Conservation (phyloP, 2,113 vertebrate species). For the Callipepla californica region DNA sequence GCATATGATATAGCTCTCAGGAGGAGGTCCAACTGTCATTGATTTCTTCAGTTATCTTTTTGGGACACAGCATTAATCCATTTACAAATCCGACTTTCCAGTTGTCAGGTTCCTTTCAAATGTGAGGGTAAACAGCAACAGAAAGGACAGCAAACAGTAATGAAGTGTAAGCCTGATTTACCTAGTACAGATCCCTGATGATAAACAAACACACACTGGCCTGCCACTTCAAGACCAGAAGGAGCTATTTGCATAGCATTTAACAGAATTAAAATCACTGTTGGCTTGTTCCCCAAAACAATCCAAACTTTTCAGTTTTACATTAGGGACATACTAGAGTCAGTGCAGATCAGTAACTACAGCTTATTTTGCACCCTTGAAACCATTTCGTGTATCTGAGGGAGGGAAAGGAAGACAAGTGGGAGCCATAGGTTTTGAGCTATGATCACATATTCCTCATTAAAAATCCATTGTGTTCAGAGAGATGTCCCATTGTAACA, state of each 20-base stretch:
- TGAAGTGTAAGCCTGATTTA: conserved; percentile 28
- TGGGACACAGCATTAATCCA: conserved; percentile 18
- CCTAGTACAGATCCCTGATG: conserved; percentile 8
- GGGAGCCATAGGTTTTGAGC: background rate
- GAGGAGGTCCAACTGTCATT: background rate
- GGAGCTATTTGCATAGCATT: conserved; percentile 15
- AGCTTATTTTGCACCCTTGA: background rate
- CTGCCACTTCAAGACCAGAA: conserved; percentile 32
- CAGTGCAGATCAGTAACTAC: background rate
- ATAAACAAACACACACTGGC: background rate
- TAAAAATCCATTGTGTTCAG: background rate
- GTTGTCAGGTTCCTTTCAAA: conserved; percentile 33
- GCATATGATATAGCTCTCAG: background rate
- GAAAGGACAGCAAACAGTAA: conserved; percentile 33
- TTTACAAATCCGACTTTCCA: conserved; percentile 30
- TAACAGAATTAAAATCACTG: background rate
- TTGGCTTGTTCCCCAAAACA: conserved; percentile 10
- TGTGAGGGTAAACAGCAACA: conserved; percentile 36
- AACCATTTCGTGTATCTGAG: background rate
- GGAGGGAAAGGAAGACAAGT: background rate
- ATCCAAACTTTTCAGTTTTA: background rate
- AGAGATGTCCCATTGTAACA: background rate
- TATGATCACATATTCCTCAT: background rate
- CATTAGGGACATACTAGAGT: background rate
- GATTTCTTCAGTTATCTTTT: conserved; percentile 47